These are phyloP conservation scores for Dicycla oo DNA, from an alignment of 2,888 invertebrate species.

Conservation along the genomic window DNA sequence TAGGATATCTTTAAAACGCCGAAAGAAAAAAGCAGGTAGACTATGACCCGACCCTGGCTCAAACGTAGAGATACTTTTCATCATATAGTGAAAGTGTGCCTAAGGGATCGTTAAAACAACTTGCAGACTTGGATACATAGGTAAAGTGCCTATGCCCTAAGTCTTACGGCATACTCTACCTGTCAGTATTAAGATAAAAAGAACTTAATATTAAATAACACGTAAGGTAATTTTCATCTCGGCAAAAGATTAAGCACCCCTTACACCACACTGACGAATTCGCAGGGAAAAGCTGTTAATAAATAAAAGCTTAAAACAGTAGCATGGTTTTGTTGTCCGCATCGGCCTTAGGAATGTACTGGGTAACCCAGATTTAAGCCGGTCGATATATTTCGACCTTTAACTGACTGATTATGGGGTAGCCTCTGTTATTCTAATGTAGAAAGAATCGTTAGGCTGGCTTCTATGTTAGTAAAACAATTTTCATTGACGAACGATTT, in stretches of 20 bases:
- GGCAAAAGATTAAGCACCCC: too few relatives aligned
- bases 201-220: too few relatives aligned
- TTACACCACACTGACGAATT: not conserved
- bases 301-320: slow-evolving; percentile 18
- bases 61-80: not conserved
- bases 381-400: slow-evolving; percentile 73
- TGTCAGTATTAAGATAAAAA: too few relatives aligned
- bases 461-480: not conserved
- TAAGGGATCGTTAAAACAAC: too few relatives aligned
- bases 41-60: not conserved
- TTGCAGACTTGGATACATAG: too few relatives aligned
- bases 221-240: too few relatives aligned
- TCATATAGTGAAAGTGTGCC: too few relatives aligned
- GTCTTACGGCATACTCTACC: too few relatives aligned
- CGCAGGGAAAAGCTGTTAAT: not conserved
- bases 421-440: slow-evolving; percentile 36
- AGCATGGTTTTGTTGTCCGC: slow-evolving; percentile 51
- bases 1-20: not conserved
- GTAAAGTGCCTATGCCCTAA: too few relatives aligned
- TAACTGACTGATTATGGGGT: slow-evolving; percentile 50
- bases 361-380: slow-evolving; percentile 73
- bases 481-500: not conserved
- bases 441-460: not conserved
- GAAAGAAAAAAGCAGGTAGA: not conserved
- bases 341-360: slow-evolving; percentile 59